Evolutionary conservation across 2,888 invertebrate species (phyloP), one percentile per base, ranked within the genome.

Genomic region (Antheraea yamamai): DNA sequence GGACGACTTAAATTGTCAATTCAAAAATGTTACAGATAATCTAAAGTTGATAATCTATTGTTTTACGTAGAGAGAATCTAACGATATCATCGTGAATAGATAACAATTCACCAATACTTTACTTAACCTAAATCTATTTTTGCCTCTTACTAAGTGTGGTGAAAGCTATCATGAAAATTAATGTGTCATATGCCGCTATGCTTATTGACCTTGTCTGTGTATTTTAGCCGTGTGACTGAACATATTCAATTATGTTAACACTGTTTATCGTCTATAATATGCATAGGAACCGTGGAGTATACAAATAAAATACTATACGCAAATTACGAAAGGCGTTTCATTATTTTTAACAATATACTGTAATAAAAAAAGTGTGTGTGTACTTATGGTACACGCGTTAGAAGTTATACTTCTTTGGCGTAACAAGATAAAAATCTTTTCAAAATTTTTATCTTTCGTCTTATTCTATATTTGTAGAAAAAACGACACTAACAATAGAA

Each of bases 111-210:
- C 26, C 14, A 23, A 64, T 26, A 64, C 23, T 26, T 64, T 12
- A 64, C 14, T 26, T 26, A 23, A 64, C 26, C 64, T 64, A 64
- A 64, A 64, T 26, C 26, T 64, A 64, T 64, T 26, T 68, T 70
- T 39, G 18, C 39, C 39, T 70, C 35, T 70, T 39, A 70, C 35
- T 70, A 39, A 70, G 8, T 70, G 20, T n/a, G 20, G 39, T 74
- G 61, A 72, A 74, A 74, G 74, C 74, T 71, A 47, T 74, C 70
- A 74, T 61, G 74, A 71, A 74, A 74, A 74, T 74, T 18, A 47
- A 74, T 71, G 58, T 74, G 74, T 74, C 74, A 58, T 58, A 68
- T 70, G 35, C 55, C 68, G 47, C 55, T 51, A 35, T 73, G 75
- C 68, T 70, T 75, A 73, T 70, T 70, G 75, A 75, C 58, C 73